phyloP scores from a whole-genome alignment of 2,113 vertebrate species.

The Erpornis zantholeuca region DNA sequence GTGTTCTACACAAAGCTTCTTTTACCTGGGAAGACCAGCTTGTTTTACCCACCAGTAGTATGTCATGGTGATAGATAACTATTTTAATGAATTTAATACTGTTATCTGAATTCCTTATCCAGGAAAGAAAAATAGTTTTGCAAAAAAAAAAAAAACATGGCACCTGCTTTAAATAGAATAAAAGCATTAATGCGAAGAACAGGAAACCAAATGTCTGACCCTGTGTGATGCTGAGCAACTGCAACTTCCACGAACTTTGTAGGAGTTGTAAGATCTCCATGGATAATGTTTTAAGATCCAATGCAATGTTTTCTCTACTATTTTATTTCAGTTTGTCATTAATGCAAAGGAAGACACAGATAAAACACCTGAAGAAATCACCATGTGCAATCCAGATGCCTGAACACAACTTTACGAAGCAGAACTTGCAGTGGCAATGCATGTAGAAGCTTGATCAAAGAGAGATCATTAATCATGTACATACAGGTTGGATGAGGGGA shows the following conservation, averaged over 20 bases:
- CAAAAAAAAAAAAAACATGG: not conserved
- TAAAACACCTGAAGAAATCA: conserved; percentile 1
- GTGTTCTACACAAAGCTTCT: not conserved
- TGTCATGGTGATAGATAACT: not conserved
- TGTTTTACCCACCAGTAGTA: not conserved
- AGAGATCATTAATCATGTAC: conserved; percentile 48
- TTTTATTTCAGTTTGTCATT: not conserved
- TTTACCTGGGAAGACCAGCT: not conserved
- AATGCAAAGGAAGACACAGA: not conserved
- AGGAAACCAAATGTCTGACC: not conserved
- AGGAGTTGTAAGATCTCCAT: not conserved
- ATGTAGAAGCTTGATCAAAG: conserved; percentile 61
- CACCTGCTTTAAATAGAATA: not conserved
- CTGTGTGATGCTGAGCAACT: not conserved
- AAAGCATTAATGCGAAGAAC: not conserved
- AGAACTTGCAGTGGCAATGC: conserved; percentile 52
- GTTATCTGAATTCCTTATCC: not conserved
- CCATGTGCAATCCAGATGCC: conserved; percentile 17
- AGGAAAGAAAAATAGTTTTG: not conserved
- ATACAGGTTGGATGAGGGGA: conserved; percentile 39
- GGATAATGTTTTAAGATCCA: not conserved
- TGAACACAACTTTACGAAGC: conserved; percentile 5
- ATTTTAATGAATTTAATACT: not conserved
- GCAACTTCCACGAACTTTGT: not conserved
- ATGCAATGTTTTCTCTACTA: not conserved